These are phyloP conservation scores for Calameuta pallipes DNA, from an alignment of 2,888 invertebrate genomes.

Conservation along the genomic window DNA sequence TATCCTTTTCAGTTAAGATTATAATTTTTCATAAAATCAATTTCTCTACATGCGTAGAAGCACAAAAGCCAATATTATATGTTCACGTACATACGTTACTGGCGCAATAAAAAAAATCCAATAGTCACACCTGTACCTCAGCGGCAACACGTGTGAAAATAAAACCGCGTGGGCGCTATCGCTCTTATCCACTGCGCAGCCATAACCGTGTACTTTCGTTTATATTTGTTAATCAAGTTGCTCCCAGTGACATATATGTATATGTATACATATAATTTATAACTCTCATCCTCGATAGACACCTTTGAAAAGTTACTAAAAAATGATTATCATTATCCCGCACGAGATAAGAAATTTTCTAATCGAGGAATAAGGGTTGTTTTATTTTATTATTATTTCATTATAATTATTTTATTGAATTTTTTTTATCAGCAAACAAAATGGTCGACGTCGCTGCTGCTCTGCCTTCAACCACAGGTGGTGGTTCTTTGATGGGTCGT, in stretches of 20 bases:
- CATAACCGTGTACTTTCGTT: not conserved
- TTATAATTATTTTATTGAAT: not conserved
- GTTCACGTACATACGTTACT: too few species aligned
- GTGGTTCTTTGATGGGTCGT: slow-evolving; percentile 57
- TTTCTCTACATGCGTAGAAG: too few species aligned
- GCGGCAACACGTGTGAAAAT: not conserved
- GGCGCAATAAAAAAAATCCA: too few species aligned
- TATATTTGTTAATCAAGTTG: slow-evolving; percentile 3
- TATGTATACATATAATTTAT: slow-evolving; percentile 22
- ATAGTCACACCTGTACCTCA: not conserved
- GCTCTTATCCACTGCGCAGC: not conserved
- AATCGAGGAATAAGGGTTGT: not conserved
- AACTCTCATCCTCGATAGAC: slow-evolving; percentile 26
- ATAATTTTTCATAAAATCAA: too few species aligned
- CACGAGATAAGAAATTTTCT: not conserved
- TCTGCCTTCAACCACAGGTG: slow-evolving; percentile 41
- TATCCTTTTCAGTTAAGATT: too few species aligned
- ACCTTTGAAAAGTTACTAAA: not conserved
- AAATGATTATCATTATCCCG: not conserved
- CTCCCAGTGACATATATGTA: slow-evolving; percentile 34
- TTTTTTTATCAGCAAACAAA: not conserved
- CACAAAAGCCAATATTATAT: too few species aligned
- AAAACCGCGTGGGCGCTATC: slow-evolving; percentile 12
- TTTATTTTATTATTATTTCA: not conserved
- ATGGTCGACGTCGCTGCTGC: slow-evolving; percentile 59